Base-by-base conservation (phyloP, 2,888 invertebrate species). In the Pristionchus japonicus region DNA sequence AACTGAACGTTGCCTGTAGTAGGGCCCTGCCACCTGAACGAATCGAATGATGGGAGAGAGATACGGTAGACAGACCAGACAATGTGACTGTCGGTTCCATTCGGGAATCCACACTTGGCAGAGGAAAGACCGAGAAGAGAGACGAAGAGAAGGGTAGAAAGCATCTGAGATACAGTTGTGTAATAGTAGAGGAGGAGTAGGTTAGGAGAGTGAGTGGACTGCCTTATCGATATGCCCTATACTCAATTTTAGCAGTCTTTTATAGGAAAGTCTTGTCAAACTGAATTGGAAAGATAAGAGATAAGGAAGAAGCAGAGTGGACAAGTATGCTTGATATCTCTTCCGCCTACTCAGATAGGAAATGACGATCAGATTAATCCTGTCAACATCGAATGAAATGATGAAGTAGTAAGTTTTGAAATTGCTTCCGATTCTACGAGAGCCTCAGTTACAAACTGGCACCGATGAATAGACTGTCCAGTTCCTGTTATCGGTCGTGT, bases 21-120 rank as follows among this genome's bases (percentile, higher is more conserved):
- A 17, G 83, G 49, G 4, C 83, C 83, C 31, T 83, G 83, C 49
- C 52, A 83, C 67, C 67, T 67, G 64, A 64, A 13, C n/a, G n/a
- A 27, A 37, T 37, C 37, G 37, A 37, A 15, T 40, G 40, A 70
- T n/a, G 40, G n/a, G n/a, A 15, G 34, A 67, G 67, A 15, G 67
- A 67, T 67, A 34, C 67, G 11, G 67, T 67, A 67, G 31, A 34
- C 67, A 7, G 6, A 67, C 83, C 83, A 83, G 17, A 31, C 52
- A 17, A 83, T 49, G 31, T 49, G 52, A 20, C 31, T 31, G 20
- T 83, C 83, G 1, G 83, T 83, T 2, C 83, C 83, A 52, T 83
- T 83, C 52, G 52, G 83, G 52, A 83, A 83, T 13, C 31, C 27
- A 52, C 83, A 83, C 20, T 27, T 34, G 31, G 83, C 83, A 37